Conservation (phyloP, 2,888 invertebrate genomes). For the Crematogaster levior region DNA sequence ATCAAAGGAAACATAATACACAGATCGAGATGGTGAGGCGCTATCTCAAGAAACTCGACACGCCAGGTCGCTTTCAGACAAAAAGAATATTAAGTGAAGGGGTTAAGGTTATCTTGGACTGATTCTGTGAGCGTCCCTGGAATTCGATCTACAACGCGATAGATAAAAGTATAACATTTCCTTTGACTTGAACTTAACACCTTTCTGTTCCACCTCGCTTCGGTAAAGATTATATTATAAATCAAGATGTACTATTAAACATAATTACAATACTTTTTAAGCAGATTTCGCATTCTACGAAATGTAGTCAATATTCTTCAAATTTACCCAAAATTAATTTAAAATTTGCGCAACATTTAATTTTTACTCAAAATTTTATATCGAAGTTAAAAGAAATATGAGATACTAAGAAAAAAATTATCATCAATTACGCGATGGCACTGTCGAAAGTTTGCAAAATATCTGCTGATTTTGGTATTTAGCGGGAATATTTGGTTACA, state of each 20-base stretch:
- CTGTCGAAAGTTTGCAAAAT: background rate
- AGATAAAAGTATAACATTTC: conserved; percentile 54
- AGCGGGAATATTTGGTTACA: background rate
- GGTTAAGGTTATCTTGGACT: conserved; percentile 61
- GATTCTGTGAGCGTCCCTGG: conserved; percentile 46
- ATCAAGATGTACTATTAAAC: background rate
- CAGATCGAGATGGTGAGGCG: conserved; percentile 44
- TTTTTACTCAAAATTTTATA: background rate
- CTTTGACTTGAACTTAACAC: conserved; percentile 26
- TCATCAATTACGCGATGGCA: background rate
- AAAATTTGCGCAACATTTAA: too few species aligned
- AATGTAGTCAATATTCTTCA: background rate
- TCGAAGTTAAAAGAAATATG: background rate
- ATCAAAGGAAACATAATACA: conserved; percentile 62
- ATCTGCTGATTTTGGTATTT: background rate
- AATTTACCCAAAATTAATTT: background rate
- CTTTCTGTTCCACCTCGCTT: background rate
- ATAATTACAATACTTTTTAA: background rate
- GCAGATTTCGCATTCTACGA: background rate
- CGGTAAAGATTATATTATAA: background rate
- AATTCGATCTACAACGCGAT: conserved; percentile 54
- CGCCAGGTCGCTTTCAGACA: conserved; percentile 58
- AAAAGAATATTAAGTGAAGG: conserved; percentile 69
- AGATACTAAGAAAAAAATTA: background rate
- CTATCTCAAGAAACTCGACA: conserved; percentile 71